Percentiles rank a stretch among this genome's conserved stretches.
Conservation (phyloP, 2,113 vertebrate genomes). For the Diphyllodes magnificus region DNA sequence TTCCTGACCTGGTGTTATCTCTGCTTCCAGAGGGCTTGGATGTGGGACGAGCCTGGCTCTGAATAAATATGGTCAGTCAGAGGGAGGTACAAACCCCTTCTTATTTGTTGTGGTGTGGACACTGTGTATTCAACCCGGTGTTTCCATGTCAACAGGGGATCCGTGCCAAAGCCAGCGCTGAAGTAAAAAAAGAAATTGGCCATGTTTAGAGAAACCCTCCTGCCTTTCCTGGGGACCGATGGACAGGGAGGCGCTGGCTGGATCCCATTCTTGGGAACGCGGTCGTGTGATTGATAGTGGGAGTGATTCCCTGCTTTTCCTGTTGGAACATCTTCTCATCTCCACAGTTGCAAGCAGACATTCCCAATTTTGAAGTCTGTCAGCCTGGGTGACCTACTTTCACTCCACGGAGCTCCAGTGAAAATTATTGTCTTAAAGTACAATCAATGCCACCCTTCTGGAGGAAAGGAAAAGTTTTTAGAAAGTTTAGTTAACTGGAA, state of each 20-base stretch:
- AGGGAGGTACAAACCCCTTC: not conserved
- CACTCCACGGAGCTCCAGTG: not conserved
- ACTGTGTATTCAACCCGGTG: not conserved
- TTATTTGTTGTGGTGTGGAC: constrained; percentile 14
- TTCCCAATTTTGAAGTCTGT: not conserved
- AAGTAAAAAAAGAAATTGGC: not conserved
- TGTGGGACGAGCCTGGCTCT: not conserved
- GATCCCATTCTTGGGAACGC: not conserved
- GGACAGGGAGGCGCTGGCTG: not conserved
- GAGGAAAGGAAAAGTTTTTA: not conserved
- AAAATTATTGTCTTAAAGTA: not conserved
- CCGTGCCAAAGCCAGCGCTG: not conserved
- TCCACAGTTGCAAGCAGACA: not conserved
- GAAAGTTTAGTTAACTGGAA: not conserved
- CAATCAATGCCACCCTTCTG: not conserved
- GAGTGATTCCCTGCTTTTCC: not conserved
- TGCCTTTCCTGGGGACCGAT: not conserved
- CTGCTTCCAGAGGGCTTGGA: not conserved
- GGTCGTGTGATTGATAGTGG: not conserved
- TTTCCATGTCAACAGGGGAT: constrained; percentile 46
- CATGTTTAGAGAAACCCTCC: not conserved
- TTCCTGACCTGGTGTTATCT: not conserved
- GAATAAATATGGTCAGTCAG: not conserved
- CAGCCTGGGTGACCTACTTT: not conserved
- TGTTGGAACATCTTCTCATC: not conserved